Evolutionary conservation across 2,113 vertebrate genomes (phyloP).

Genomic region (Ictidomys tridecemlineatus): DNA sequence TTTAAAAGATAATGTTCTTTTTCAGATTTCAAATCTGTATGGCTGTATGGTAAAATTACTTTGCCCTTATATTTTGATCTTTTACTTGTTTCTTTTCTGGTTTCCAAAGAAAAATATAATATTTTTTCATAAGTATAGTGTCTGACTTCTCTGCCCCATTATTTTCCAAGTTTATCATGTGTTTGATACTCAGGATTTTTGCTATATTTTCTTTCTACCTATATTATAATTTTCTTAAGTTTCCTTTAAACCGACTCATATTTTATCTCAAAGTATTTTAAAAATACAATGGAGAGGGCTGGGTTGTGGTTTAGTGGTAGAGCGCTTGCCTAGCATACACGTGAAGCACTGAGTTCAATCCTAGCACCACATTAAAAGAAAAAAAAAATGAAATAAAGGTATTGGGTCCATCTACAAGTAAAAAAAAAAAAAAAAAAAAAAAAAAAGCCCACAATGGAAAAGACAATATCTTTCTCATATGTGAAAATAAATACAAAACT

Average conservation of each 20-base stretch:
- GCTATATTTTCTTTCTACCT: conserved; percentile 14
- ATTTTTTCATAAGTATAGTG: background rate
- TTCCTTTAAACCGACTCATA: background rate
- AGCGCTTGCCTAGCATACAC: too few relatives aligned
- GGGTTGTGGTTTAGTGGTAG: too few relatives aligned
- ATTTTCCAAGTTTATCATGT: background rate
- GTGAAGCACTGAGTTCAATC: too few relatives aligned
- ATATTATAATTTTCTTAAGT: background rate
- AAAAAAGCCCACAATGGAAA: background rate
- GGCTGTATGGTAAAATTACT: background rate
- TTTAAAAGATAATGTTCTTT: conserved; percentile 1
- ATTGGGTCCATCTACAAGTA: too few relatives aligned
- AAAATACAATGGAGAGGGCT: background rate
- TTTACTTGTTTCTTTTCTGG: conserved; percentile 8
- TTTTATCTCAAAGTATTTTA: conserved; percentile 9
- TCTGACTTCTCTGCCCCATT: background rate
- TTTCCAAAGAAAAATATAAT: background rate
- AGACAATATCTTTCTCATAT: background rate
- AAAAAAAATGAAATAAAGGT: too few relatives aligned
- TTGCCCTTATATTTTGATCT: background rate
- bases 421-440: too few relatives aligned
- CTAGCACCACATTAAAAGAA: too few relatives aligned
- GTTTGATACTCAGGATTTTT: background rate
- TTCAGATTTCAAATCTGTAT: conserved; percentile 32
- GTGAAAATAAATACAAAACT: conserved; percentile 16